Evolutionary conservation across 2,113 vertebrate species (phyloP), one percentile per base, ranked within the genome.

Genomic region (Tringa solitaria): DNA sequence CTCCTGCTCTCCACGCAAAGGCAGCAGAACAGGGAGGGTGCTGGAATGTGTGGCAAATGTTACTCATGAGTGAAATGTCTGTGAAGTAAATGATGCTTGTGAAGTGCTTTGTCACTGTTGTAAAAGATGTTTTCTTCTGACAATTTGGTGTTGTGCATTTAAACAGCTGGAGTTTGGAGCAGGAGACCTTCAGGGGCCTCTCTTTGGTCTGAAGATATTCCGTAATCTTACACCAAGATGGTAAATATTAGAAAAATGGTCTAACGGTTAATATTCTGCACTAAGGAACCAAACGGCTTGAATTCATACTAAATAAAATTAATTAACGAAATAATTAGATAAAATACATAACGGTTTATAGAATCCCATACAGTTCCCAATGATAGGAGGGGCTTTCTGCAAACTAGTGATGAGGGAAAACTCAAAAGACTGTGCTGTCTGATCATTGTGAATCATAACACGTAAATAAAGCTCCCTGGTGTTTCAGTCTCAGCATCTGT

Each of bases 201-300:
- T 99, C 22, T 96, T 99, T 15, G 99, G 99, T 70, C 92, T 99
- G 94, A 99, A 99, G 98, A 97, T 99, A 89, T 99, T 99, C 96
- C 99, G 99, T 64, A 99, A 99, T 87, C 98, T 99, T 96, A 99
- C 99, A 10, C 98, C 98, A 43, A 98, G 98, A 98, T 99, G 98
- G 99, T 99, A 98, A 97, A 96, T 98, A 88, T 27, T 41, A 48
- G 24, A 43, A 73, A 84, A 84, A 51, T 39, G 5, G 12, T 18
- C 76, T 85, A 26, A 35, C 32, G 22, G 18, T 68, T 84, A 41
- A 45, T 61, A 41, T 33, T 63, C 6, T 59, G 30, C 19, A 17
- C 18, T 50, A 18, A 72, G 41, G 87, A 70, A 8, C 27, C 35
- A 19, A 84, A 56, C 1, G 0, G 26, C 10, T 79, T 69, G 13